phyloP scores from a whole-genome alignment of 2,888 invertebrate genomes.

The Pyrocoelia pectoralis region DNA sequence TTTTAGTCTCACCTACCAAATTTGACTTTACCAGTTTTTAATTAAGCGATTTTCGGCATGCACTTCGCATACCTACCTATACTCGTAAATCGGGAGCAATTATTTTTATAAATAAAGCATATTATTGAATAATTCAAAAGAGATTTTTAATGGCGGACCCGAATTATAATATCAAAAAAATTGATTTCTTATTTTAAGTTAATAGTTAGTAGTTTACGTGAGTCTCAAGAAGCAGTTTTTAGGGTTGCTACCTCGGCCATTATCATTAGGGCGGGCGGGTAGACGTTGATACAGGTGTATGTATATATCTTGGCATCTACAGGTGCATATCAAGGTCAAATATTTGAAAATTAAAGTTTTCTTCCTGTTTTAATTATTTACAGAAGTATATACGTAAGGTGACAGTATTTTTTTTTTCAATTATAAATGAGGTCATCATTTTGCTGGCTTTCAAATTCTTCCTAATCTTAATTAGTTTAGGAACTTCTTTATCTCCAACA shows the following conservation, averaged over 20 bases:
- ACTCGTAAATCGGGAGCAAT: too few relatives aligned
- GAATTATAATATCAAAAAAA: not conserved
- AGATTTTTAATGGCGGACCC: not conserved
- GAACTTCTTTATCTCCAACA: constrained; percentile 11
- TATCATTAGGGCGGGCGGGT: constrained; percentile 20
- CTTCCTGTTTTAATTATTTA: constrained; percentile 15
- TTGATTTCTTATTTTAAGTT: not conserved
- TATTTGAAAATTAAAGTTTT: constrained; percentile 15
- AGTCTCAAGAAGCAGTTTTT: constrained; percentile 11
- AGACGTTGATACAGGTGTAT: constrained; percentile 24
- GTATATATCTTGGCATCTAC: constrained; percentile 15
- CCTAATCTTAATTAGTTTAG: constrained; percentile 14
- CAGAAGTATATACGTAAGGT: not conserved
- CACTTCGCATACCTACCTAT: too few relatives aligned
- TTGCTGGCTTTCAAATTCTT: constrained; percentile 6
- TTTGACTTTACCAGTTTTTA: too few relatives aligned
- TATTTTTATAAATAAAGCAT: too few relatives aligned
- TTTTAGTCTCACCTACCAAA: too few relatives aligned
- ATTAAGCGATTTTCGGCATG: too few relatives aligned
- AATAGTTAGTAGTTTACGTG: constrained; percentile 9
- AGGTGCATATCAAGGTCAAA: constrained; percentile 33
- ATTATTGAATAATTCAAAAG: too few relatives aligned
- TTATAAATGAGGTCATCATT: not conserved
- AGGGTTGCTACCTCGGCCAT: constrained; percentile 14
- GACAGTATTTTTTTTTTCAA: constrained; percentile 6